These are phyloP conservation scores for Eulemur albifrons DNA, from an alignment of 2,797 vertebrate species.

Conservation along the genomic window DNA sequence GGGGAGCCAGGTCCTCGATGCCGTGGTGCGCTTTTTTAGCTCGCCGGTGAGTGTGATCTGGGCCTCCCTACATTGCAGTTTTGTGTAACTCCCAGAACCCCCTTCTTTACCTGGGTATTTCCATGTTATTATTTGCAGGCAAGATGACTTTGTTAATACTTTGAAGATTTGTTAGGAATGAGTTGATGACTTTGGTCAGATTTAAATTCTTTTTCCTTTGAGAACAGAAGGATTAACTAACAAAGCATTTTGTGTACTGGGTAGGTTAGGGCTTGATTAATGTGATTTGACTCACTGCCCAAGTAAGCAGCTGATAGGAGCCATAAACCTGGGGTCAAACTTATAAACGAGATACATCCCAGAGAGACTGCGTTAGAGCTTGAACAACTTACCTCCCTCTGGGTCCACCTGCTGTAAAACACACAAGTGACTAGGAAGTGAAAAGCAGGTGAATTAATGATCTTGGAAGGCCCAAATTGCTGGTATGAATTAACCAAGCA, in stretches of 20 bases:
- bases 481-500: background rate
- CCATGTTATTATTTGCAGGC: background rate
- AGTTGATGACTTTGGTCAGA: conserved; percentile 20
- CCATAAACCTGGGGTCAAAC: background rate
- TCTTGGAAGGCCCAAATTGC: accelerated
- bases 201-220: conserved; percentile 3
- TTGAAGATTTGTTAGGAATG: conserved; percentile 6
- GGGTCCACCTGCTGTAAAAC: background rate
- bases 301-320: conserved; percentile 36
- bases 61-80: background rate
- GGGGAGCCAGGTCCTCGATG: background rate
- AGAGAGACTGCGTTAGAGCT: background rate
- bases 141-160: background rate
- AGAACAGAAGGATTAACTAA: conserved; percentile 28
- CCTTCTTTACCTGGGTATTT: background rate
- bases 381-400: background rate
- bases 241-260: background rate
- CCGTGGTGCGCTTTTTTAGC: background rate
- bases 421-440: background rate
- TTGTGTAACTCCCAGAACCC: background rate
- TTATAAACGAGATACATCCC: background rate
- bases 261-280: background rate
- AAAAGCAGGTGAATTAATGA: background rate
- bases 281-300: conserved; percentile 13
- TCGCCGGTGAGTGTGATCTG: background rate